Percentiles rank a stretch among this genome's conserved stretches.
phyloP scores from a whole-genome alignment of 92 coral and sea anemone species.

The Virgularia gustaviana region DNA sequence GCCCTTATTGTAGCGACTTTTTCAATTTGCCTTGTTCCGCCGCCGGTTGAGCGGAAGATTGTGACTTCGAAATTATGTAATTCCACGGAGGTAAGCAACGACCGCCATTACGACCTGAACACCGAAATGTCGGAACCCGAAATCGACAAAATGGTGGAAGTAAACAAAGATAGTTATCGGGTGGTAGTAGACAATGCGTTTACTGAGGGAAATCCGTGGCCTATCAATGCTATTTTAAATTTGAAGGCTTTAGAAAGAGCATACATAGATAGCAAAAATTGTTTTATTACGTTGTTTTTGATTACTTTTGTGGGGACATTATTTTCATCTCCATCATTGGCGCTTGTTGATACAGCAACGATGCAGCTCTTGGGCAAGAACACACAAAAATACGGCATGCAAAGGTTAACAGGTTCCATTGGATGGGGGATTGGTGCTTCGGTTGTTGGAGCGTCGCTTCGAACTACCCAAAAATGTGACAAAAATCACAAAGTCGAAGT shows the following conservation, averaged over 20 bases:
- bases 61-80: slow-evolving; percentile 78
- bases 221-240: slow-evolving; percentile 66
- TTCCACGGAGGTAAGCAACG: slow-evolving; percentile 59
- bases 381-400: slow-evolving; percentile 97
- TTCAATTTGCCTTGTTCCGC: slow-evolving; percentile 77
- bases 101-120: slow-evolving; percentile 75
- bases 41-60: slow-evolving; percentile 75
- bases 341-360: slow-evolving; percentile 94
- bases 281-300: slow-evolving; percentile 77
- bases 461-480: slow-evolving; percentile 85
- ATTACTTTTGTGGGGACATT: slow-evolving; percentile 92
- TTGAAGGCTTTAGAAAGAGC: slow-evolving; percentile 53
- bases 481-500: slow-evolving; percentile 80
- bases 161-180: slow-evolving; percentile 56
- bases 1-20: slow-evolving; percentile 84
- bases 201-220: slow-evolving; percentile 95
- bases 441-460: slow-evolving; percentile 93
- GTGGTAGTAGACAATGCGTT: slow-evolving; percentile 59
- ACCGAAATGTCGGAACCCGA: slow-evolving; percentile 82
- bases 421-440: slow-evolving; percentile 99
- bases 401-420: slow-evolving; percentile 95
- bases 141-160: slow-evolving; percentile 90
- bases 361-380: slow-evolving; percentile 83
- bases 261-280: slow-evolving; percentile 73
- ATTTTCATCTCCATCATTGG: slow-evolving; percentile 89